Evolutionary conservation across 92 coral and sea anemone genomes (phyloP), one percentile per base, ranked within the genome.

Genomic region (Hydrozoanthus gracilis): DNA sequence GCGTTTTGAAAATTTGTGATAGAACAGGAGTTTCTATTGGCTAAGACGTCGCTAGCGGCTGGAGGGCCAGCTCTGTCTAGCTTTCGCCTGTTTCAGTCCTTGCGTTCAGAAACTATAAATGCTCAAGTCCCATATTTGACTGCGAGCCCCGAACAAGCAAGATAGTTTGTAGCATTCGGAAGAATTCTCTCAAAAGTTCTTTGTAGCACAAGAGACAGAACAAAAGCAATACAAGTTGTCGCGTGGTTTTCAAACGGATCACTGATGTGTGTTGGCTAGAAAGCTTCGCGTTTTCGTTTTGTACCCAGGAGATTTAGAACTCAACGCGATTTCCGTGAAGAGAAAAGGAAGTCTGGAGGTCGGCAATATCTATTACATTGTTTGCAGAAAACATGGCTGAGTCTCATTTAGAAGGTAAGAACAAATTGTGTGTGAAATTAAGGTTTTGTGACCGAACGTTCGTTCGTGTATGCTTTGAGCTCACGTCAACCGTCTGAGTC

Each of bases 311-410:
- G 60, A 8, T 13, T 48, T 17, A 80, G 60, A 51, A 47, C 35
- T 14, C 51, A 10, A 60, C 72, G 55, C 44, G 50, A 61, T 62
- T 79, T 49, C 46, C 64, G 61, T 62, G 75, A 17, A 66, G 44
- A 12, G 74, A 80, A 80, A 47, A 39, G 84, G 12, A 3, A 12
- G 47, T 66, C 20, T 47, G 35, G 46, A 60, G 56, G 56, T 61
- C 46, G 16, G 8, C 17, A 61, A 60, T n/a, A 18, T 65, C n/a
- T 44, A 73, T 13, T 27, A 9, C 64, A 7, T 47, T 45, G 49
- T 48, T 79, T 80, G 74, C 62, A 65, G 44, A 80, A 80, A 47
- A 66, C 27, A 80, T 80, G 85, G 85, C 85, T 2, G 85, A 80
- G 60, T 80, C 85, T 12, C 73, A 80, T 66, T 12, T 56, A 16